Percentiles rank a stretch among this genome's conserved stretches.
phyloP scores from a whole-genome alignment of 1,140 invertebrate species.

The Brachionus manjavacas region DNA sequence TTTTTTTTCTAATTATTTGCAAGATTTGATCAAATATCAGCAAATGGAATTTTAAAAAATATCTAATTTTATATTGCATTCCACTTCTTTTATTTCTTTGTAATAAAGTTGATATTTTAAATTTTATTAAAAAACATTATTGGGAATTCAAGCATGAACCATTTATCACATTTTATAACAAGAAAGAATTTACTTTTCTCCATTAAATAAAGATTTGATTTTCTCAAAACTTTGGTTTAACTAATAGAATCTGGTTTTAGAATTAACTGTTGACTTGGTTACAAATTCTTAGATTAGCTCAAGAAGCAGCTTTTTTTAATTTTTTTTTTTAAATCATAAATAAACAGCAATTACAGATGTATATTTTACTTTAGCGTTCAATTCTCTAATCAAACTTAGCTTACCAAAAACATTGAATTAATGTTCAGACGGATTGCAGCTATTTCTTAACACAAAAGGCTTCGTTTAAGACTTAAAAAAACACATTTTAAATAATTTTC shows the following conservation, averaged over 20 bases:
- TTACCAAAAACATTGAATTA: no score
- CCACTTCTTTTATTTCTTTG: neutral
- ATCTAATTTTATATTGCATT: neutral
- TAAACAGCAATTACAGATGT: neutral
- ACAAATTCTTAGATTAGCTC: neutral
- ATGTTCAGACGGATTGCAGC: no score
- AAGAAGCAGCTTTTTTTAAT: neutral
- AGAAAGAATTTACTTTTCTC: no score
- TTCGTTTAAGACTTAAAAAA: no score
- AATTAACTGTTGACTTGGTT: neutral
- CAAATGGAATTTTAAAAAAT: neutral
- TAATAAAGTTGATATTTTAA: neutral
- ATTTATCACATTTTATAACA: neutral
- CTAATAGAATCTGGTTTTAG: neutral
- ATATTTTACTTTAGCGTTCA: neutral
- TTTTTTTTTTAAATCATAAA: neutral
- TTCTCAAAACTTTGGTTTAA: neutral
- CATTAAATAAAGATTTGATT: no score
- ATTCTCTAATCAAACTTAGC: no score
- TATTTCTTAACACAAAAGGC: no score
- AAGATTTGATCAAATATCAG: neutral
- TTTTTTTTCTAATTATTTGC: neutral
- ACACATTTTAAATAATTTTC: no score
- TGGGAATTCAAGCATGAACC: neutral
- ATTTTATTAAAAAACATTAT: neutral